Evolutionary conservation across 1,140 invertebrate genomes (phyloP).

Genomic region (Antheraea mylitta): DNA sequence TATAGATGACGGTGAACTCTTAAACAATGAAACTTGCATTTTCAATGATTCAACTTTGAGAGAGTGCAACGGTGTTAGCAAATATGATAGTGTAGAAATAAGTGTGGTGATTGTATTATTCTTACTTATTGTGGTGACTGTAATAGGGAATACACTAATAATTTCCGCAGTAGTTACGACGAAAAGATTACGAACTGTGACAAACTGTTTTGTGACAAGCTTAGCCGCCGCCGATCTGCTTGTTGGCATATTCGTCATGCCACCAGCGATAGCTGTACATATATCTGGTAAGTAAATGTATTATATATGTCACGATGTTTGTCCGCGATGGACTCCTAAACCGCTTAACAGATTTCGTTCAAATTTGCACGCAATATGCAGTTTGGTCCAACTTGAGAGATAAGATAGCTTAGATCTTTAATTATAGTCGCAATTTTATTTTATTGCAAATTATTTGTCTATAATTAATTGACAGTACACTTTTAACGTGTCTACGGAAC

Average conservation of each 20-base stretch:
- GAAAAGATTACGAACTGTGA: slow-evolving; percentile 92
- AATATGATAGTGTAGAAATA: slow-evolving; percentile 60
- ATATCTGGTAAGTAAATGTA: slow-evolving; percentile 79
- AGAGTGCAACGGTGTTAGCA: slow-evolving; percentile 23
- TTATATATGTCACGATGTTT: too few species aligned
- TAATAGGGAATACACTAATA: slow-evolving; percentile 93
- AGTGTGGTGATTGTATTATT: slow-evolving; percentile 75
- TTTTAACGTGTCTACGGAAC: too few species aligned
- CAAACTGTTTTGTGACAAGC: slow-evolving; percentile 97
- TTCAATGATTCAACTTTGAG: slow-evolving; percentile 14
- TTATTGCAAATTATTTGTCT: too few species aligned
- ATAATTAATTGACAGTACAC: too few species aligned
- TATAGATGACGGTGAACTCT: slow-evolving; percentile 17
- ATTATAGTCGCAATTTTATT: too few species aligned
- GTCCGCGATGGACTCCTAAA: too few species aligned
- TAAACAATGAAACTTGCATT: not conserved
- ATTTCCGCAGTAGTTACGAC: slow-evolving; percentile 95
- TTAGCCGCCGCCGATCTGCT: slow-evolving; percentile 94
- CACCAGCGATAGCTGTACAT: slow-evolving; percentile 90
- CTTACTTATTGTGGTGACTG: slow-evolving; percentile 82
- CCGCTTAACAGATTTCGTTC: too few species aligned
- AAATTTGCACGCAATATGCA: too few species aligned
- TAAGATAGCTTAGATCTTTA: too few species aligned
- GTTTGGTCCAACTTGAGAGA: too few species aligned
- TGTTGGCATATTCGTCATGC: slow-evolving; percentile 97